Percentiles rank a stretch among this genome's conserved stretches.
These are phyloP conservation scores for Cylloceria caligata DNA, from an alignment of 2,888 invertebrate genomes.

Conservation along the genomic window DNA sequence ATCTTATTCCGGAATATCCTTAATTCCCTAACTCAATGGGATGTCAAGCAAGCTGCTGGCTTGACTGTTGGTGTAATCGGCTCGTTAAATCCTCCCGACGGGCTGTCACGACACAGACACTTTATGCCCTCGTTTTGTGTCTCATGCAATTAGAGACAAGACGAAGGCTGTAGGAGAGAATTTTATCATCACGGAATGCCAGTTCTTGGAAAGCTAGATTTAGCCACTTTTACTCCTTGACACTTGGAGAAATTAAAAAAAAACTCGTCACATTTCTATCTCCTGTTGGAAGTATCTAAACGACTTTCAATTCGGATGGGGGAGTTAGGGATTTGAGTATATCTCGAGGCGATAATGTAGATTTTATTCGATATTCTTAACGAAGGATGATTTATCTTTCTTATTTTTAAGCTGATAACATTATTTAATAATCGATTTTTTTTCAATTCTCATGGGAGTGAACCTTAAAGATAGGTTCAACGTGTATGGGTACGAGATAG, in stretches of 20 bases:
- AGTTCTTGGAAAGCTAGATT: not conserved
- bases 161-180: not conserved
- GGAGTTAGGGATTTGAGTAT: too few relatives aligned
- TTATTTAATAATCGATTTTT: too few relatives aligned
- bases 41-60: slow-evolving; percentile 15
- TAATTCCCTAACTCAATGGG: too few relatives aligned
- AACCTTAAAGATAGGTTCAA: too few relatives aligned
- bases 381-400: too few relatives aligned
- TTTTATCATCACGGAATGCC: not conserved
- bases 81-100: not conserved
- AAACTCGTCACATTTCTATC: not conserved
- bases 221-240: not conserved
- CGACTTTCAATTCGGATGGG: not conserved
- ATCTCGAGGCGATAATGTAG: too few relatives aligned
- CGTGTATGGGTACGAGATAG: too few relatives aligned
- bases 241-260: not conserved
- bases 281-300: not conserved
- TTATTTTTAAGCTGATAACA: too few relatives aligned
- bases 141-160: not conserved
- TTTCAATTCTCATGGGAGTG: too few relatives aligned
- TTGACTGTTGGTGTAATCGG: slow-evolving; percentile 13
- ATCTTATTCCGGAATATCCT: too few relatives aligned
- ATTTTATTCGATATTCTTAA: too few relatives aligned
- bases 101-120: not conserved
- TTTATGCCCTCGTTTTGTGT: not conserved